These are phyloP conservation scores for Corydoras sp. DNA, from an alignment of 2,113 vertebrate genomes.

Conservation along the genomic window DNA sequence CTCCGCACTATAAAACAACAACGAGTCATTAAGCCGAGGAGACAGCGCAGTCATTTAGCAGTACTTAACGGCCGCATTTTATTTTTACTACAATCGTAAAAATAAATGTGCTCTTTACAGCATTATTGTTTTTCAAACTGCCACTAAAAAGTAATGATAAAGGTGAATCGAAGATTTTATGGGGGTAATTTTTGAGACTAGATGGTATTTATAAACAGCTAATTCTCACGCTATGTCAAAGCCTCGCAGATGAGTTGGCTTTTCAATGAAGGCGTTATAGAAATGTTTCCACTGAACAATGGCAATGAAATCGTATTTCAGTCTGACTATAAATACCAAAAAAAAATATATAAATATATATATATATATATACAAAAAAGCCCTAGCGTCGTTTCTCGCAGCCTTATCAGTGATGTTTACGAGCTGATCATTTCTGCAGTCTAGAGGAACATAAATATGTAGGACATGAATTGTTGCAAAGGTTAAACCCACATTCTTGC, in stretches of 20 bases:
- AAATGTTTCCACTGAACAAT: no score
- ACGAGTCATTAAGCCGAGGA: constrained; percentile 58
- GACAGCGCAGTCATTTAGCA: constrained; percentile 51
- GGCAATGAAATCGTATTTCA: no score
- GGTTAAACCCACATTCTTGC: no score
- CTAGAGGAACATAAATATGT: no score
- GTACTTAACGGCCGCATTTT: constrained; percentile 34
- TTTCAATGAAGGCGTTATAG: constrained; percentile 33
- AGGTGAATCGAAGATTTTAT: constrained; percentile 61
- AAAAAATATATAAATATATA: no score
- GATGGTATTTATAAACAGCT: constrained; percentile 50
- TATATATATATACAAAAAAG: no score
- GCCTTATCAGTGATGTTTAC: no score
- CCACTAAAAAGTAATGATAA: constrained; percentile 54
- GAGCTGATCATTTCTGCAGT: no score
- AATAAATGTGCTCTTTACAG: constrained; percentile 65
- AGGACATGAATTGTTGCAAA: no score
- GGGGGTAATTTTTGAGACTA: constrained; percentile 59
- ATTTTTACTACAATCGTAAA: constrained; percentile 64
- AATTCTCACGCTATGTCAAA: constrained; percentile 60
- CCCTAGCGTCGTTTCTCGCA: no score
- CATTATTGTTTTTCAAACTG: constrained; percentile 63
- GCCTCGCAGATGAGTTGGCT: constrained; percentile 41
- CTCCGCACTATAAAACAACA: constrained; percentile 59
- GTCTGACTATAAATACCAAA: no score